phyloP scores from a whole-genome alignment of 2,888 invertebrate species.

The Pristionchus exspectatus region DNA sequence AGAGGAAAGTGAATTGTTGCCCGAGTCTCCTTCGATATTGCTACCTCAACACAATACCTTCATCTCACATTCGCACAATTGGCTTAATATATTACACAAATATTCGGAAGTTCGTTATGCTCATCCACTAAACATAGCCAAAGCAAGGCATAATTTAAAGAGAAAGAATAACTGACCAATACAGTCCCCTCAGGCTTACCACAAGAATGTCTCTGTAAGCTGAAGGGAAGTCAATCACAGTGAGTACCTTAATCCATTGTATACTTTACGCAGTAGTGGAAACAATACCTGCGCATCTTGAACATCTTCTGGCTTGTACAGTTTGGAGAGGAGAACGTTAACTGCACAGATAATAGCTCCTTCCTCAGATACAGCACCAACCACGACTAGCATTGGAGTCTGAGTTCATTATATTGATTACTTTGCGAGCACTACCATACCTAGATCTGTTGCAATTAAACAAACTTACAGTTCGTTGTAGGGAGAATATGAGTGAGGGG shows the following conservation, averaged over 20 bases:
- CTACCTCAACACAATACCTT: slow-evolving; percentile 31
- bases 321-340: slow-evolving; percentile 27
- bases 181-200: slow-evolving; percentile 45
- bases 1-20: slow-evolving; percentile 52
- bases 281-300: slow-evolving; percentile 30
- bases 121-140: not conserved
- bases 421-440: not conserved
- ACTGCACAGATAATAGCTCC: slow-evolving; percentile 28
- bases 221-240: slow-evolving; percentile 51
- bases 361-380: slow-evolving; percentile 48
- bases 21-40: slow-evolving; percentile 50
- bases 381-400: slow-evolving; percentile 52
- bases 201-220: slow-evolving; percentile 38
- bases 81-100: too few relatives aligned
- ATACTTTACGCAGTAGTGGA: too few relatives aligned
- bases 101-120: too few relatives aligned
- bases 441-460: not conserved
- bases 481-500: slow-evolving; percentile 49
- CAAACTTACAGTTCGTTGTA: slow-evolving; percentile 31
- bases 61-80: too few relatives aligned
- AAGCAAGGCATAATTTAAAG: not conserved
- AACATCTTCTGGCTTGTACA: slow-evolving; percentile 41
- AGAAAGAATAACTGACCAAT: slow-evolving; percentile 8
- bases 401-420: not conserved
- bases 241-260: slow-evolving; percentile 38